Evolutionary conservation across 2,888 invertebrate species (phyloP), one percentile per base, ranked within the genome.

Genomic region (Zygaena filipendulae): DNA sequence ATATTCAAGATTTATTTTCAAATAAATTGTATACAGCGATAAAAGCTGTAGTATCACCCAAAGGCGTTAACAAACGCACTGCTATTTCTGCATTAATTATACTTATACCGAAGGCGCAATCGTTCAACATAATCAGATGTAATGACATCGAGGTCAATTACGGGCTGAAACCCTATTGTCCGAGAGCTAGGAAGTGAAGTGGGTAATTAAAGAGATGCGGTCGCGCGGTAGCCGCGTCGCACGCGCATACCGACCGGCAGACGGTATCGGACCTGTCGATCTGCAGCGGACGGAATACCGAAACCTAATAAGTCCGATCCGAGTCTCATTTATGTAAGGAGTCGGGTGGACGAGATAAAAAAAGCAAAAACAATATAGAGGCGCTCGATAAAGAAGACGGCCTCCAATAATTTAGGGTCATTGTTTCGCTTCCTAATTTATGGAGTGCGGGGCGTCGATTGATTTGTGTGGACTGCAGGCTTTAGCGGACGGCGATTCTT

Each of bases 391-490:
- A 71, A 70, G 52, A 56, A 66, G 69, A 67, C 68, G 69, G 67
- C 53, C 35, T n/a, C 64, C 68, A 66, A 77, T 71, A 75, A 75
- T 74, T 75, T 75, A 75, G 71, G 72, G 75, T 75, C 77, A 75
- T 75, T 74, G 75, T 74, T 75, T 66, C 69, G 56, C 49, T 50
- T 46, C 61, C 69, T 75, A 77, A 79, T 79, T 77, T 77, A 77
- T 75, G 70, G 75, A 70, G 74, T 75, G 74, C 64, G 71, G 63
- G 59, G 46, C 59, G 49, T 49, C 68, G 75, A 75, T 74, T 77
- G 77, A 77, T 75, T 74, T 72, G 74, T 16, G n/a, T 74, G 68
- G 72, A 10, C 21, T 3, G 10, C 12, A 21, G 7, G 13, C 12
- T 8, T 19, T 9, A 11, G 10, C 20, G 21, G 13, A 10, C 9